These are phyloP conservation scores for Passer montanus DNA, from an alignment of 2,113 vertebrate species.

Conservation along the genomic window DNA sequence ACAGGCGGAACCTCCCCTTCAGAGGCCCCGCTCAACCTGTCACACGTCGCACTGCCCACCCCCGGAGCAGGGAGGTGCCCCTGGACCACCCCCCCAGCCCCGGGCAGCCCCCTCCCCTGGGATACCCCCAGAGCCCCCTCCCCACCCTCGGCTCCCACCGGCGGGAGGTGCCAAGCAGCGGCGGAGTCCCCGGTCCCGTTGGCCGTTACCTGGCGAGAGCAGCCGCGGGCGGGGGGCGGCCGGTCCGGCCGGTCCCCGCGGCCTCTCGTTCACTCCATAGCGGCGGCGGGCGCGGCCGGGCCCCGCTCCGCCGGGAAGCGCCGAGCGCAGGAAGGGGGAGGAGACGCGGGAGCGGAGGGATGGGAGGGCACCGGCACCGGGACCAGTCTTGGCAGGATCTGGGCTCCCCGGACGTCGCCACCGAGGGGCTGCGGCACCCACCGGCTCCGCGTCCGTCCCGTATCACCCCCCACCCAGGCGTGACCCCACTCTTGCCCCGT, in stretches of 20 bases:
- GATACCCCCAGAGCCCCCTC: background rate
- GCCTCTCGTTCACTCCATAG: background rate
- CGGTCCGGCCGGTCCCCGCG: background rate
- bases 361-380: background rate
- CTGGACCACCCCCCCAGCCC: background rate
- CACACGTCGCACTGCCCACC: background rate
- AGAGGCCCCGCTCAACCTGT: background rate
- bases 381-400: background rate
- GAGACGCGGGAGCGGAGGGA: background rate
- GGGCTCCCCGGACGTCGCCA: background rate
- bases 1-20: background rate
- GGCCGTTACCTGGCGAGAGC: background rate
- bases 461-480: too few species aligned
- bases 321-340: slow-evolving; percentile 12
- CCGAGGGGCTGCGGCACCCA: background rate
- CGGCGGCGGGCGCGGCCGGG: background rate
- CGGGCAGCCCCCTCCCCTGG: background rate
- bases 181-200: background rate
- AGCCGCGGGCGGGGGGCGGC: background rate
- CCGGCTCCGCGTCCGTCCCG: background rate
- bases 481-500: background rate
- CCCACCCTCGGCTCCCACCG: too few species aligned
- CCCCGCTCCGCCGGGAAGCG: background rate
- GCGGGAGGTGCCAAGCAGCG: background rate
- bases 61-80: background rate